Conservation (phyloP, 2,888 invertebrate genomes). For the Limnephilus rhombicus region DNA sequence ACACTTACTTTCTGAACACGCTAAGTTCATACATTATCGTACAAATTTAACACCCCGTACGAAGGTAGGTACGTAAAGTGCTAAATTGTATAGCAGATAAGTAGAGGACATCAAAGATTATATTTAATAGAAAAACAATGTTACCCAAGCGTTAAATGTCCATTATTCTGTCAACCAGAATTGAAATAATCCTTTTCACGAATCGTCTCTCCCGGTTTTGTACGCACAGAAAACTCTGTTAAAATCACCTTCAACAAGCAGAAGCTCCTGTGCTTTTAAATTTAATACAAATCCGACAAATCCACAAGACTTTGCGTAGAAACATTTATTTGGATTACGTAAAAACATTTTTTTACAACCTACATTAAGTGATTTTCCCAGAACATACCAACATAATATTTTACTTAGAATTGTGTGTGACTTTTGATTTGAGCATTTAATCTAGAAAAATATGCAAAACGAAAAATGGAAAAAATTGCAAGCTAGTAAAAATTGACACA, state of each 20-base stretch:
- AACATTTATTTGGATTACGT: not conserved
- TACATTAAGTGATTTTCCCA: not conserved
- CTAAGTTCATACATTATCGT: not conserved
- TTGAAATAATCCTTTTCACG: conserved; percentile 22
- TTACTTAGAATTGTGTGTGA: not conserved
- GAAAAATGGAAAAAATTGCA: no score
- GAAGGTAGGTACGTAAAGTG: not conserved
- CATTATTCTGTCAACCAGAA: conserved; percentile 32
- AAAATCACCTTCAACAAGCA: not conserved
- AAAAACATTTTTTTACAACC: not conserved
- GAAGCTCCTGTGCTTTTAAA: not conserved
- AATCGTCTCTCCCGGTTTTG: not conserved
- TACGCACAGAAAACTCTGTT: not conserved
- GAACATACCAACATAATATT: not conserved
- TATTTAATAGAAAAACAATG: not conserved
- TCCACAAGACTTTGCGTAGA: conserved; percentile 10
- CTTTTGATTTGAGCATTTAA: not conserved
- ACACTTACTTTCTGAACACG: no score
- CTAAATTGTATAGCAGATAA: not conserved
- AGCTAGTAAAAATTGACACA: no score
- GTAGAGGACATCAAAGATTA: not conserved
- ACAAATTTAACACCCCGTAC: not conserved
- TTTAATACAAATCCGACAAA: conserved; percentile 23
- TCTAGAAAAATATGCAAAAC: no score
- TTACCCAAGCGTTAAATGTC: conserved; percentile 23